phyloP scores from a whole-genome alignment of 2,888 invertebrate genomes.

The Actias luna region DNA sequence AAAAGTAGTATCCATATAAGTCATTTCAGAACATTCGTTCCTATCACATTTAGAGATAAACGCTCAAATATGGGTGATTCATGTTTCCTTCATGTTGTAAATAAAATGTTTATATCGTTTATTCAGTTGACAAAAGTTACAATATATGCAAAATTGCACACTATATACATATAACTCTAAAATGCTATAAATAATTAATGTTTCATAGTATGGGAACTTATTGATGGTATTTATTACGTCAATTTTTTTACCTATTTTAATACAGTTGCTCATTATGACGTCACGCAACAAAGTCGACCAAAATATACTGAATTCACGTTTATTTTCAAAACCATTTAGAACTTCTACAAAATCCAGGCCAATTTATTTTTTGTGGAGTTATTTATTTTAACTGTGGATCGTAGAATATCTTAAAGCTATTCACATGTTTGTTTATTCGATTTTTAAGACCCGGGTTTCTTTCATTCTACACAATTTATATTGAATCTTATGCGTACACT shows the following conservation, averaged over 20 bases:
- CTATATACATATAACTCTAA: no score
- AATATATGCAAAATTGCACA: no score
- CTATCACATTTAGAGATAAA: no score
- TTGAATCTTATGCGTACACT: constrained; percentile 9
- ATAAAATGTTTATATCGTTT: no score
- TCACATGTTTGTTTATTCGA: constrained; percentile 22
- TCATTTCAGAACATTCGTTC: no score
- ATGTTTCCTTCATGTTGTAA: no score
- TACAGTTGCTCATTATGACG: constrained; percentile 1
- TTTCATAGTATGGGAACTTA: background rate
- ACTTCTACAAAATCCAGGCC: constrained; percentile 20
- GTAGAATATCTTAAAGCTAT: constrained; percentile 22
- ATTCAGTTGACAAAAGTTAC: no score
- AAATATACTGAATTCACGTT: constrained; percentile 12
- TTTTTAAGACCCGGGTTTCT: constrained; percentile 24
- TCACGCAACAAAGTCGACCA: background rate
- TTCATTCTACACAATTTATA: constrained; percentile 17
- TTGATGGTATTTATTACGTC: background rate
- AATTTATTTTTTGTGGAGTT: constrained; percentile 27
- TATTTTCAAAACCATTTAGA: constrained; percentile 25
- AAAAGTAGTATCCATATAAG: no score
- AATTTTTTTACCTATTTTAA: constrained; percentile 6
- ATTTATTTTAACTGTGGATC: constrained; percentile 29
- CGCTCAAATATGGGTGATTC: no score
- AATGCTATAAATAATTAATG: no score